Evolutionary conservation across 2,797 vertebrate species (phyloP).

Genomic region (Telmatherina bonti): DNA sequence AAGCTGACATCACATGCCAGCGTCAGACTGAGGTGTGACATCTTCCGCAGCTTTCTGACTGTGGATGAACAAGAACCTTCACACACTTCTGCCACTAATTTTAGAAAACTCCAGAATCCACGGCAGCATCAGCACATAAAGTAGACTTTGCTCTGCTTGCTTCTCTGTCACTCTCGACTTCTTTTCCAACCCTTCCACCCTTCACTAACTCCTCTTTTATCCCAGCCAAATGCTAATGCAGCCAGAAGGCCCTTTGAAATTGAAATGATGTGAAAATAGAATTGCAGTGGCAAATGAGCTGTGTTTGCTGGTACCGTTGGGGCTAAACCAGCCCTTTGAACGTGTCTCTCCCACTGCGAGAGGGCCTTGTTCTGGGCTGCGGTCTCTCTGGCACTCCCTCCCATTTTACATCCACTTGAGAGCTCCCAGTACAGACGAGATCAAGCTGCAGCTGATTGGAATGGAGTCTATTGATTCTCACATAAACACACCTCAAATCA

Average conservation of each 20-base stretch:
- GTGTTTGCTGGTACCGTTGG: slow-evolving; percentile 75
- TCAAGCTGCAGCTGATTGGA: slow-evolving; percentile 57
- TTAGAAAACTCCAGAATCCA: slow-evolving; percentile 25
- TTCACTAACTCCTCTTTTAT: slow-evolving; percentile 69
- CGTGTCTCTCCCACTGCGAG: slow-evolving; percentile 44
- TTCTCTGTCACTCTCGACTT: slow-evolving; percentile 16
- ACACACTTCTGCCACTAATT: slow-evolving; percentile 24
- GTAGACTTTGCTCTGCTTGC: slow-evolving; percentile 15
- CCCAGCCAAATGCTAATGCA: slow-evolving; percentile 77
- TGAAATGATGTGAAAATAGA: slow-evolving; percentile 86
- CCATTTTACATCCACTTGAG: slow-evolving; percentile 46
- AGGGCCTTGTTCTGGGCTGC: slow-evolving; percentile 62
- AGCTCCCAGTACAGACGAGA: slow-evolving; percentile 51
- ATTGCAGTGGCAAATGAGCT: slow-evolving; percentile 80
- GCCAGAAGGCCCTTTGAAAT: slow-evolving; percentile 82
- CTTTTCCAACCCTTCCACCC: slow-evolving; percentile 46
- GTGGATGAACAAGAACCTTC: background rate
- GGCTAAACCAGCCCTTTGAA: slow-evolving; percentile 75
- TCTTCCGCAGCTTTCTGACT: too few relatives aligned
- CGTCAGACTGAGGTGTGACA: too few relatives aligned
- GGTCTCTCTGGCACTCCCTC: slow-evolving; percentile 50
- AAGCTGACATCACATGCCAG: too few relatives aligned
- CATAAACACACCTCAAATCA: slow-evolving; percentile 1
- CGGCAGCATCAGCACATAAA: slow-evolving; percentile 24
- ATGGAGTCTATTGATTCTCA: slow-evolving; percentile 25